Evolutionary conservation across 2,113 vertebrate species (phyloP).

Genomic region (Edolisoma coerulescens): DNA sequence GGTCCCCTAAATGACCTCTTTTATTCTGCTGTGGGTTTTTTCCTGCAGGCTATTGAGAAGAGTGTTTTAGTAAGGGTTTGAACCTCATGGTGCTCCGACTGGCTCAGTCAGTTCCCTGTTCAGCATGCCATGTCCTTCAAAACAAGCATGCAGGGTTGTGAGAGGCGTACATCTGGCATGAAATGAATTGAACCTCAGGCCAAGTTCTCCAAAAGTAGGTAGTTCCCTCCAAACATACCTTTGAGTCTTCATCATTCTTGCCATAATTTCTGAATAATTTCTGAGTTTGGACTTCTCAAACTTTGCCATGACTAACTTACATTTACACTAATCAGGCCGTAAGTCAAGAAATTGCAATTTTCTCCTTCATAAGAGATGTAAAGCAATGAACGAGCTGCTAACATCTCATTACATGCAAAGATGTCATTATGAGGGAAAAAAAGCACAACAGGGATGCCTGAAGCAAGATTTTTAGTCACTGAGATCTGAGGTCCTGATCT

Average conservation of each 20-base stretch:
- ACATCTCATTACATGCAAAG: conserved; percentile 21
- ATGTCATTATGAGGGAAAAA: conserved; percentile 37
- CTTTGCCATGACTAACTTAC: conserved; percentile 45
- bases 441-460: conserved; percentile 3
- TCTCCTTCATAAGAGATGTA: conserved; percentile 19
- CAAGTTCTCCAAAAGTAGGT: conserved; percentile 2
- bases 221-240: neutral
- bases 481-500: conserved; percentile 7
- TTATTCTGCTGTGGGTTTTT: neutral
- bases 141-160: neutral
- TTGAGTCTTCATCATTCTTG: conserved; percentile 27
- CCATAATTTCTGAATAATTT: conserved; percentile 12
- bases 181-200: neutral
- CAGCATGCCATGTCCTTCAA: neutral
- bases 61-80: neutral
- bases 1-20: neutral
- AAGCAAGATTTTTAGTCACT: conserved; percentile 36
- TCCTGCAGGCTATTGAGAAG: neutral
- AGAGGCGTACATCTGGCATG: neutral
- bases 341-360: conserved; percentile 22
- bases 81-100: neutral
- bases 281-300: conserved; percentile 12
- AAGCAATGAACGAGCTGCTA: conserved; percentile 34
- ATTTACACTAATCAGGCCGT: neutral
- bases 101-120: neutral